Conservation (phyloP, 2,888 invertebrate genomes). For the Drosophila testacea region DNA sequence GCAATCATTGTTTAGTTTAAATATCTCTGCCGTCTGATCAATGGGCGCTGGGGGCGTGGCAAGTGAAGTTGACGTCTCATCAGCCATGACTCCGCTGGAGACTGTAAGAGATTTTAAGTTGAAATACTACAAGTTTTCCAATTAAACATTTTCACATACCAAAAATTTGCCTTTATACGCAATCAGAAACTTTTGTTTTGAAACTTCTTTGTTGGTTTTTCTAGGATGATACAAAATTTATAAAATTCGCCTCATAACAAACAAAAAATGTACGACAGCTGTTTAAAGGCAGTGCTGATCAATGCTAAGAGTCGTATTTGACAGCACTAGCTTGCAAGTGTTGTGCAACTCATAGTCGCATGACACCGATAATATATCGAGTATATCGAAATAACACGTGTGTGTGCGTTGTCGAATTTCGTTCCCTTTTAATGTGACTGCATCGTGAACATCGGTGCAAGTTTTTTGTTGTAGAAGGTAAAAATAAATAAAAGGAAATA, state of each 20-base stretch:
- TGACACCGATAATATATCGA: conserved; percentile 25
- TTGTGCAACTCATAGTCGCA: conserved; percentile 22
- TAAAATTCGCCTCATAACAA: conserved; percentile 50
- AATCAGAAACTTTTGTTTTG: background rate
- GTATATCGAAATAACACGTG: conserved; percentile 56
- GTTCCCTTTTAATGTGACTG: conserved; percentile 31
- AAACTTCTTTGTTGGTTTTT: background rate
- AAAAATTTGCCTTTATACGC: background rate
- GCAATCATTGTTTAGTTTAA: conserved; percentile 76
- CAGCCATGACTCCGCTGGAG: conserved; percentile 41
- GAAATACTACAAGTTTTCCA: background rate
- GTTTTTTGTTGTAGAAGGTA: conserved; percentile 18
- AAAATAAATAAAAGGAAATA: conserved; percentile 6
- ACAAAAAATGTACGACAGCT: conserved; percentile 54
- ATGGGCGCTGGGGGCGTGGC: conserved; percentile 23
- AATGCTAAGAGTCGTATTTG: background rate
- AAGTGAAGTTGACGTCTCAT: conserved; percentile 28
- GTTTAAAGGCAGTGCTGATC: conserved; percentile 42
- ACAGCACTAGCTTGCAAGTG: conserved; percentile 34
- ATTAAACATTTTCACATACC: conserved; percentile 6
- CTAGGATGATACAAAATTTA: conserved; percentile 20
- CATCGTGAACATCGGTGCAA: conserved; percentile 28
- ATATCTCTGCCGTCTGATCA: conserved; percentile 46
- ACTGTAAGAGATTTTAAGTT: background rate
- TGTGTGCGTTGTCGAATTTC: conserved; percentile 46